Evolutionary conservation across 2,797 vertebrate species (phyloP).

Genomic region (Leptoclinus maculatus): DNA sequence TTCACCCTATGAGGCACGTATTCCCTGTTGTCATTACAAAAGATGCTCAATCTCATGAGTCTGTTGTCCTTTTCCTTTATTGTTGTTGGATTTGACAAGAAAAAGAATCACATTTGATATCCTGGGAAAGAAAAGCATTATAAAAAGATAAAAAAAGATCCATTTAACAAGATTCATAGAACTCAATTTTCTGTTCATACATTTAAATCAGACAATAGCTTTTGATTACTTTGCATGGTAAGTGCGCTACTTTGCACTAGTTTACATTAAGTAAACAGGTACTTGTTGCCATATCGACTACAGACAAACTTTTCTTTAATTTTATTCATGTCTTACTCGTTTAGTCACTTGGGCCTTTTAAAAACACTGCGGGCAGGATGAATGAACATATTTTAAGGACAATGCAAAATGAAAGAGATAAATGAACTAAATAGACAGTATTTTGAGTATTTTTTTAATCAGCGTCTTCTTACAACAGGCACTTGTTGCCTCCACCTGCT

Average conservation of each 20-base stretch:
- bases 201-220: not conserved
- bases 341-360: not conserved
- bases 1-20: not conserved
- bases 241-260: not conserved
- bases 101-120: not conserved
- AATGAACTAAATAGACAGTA: not conserved
- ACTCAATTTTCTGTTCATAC: not conserved
- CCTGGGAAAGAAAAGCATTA: too few relatives aligned
- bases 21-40: not conserved
- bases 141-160: not conserved
- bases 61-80: too few relatives aligned
- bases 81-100: not conserved
- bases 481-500: not conserved
- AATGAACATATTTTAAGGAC: not conserved
- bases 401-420: not conserved
- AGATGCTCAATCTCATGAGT: not conserved
- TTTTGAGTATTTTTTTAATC: constrained; percentile 3
- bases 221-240: not conserved
- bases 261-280: not conserved
- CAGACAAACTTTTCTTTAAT: not conserved
- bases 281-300: not conserved
- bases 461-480: not conserved
- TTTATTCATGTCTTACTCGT: not conserved
- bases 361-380: not conserved
- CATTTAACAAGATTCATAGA: not conserved